Base-by-base conservation (phyloP, 2,797 vertebrate genomes). In the Gambusia yucatana region DNA sequence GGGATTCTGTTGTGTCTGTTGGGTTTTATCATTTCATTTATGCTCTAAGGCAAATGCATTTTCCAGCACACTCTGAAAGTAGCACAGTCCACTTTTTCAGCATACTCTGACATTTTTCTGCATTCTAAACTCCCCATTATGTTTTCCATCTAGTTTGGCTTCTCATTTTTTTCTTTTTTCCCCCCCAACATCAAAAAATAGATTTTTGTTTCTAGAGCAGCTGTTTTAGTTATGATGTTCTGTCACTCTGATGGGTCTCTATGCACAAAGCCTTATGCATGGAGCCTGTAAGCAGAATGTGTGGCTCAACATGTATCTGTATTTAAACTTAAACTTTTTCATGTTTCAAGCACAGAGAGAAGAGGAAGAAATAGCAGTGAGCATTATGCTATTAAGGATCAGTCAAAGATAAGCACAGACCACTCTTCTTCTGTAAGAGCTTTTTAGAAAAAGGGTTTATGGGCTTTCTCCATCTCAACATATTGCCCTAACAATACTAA, bases 281-380 rank as follows among this genome's bases (percentile, higher is more conserved):
- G 50, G 20, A 63, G 16, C 39, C 61, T 59, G 17, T 28, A 82
- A 81, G 69, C 46, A 74, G 28, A 81, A 77, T 81, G 16, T 78
- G 70, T 77, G 78, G 41, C 28, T 41, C 80, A 81, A 17, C 43
- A 43, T 67, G 33, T 11, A 25, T 4, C 20, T 41, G 3, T 67
- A 11, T 0, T 61, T 44, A 65, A 36, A 52, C 6, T 7, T 41
- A 48, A 36, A 75, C 50, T 22, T 43, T 80, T 78, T 74, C 14
- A 9, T 86, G 30, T 86, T 73, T 82, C 20, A 76, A 52, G 81
- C 70, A n/a, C 83, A 92, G 92, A 86, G 46, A 81, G 79, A 84
- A 86, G 78, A 86, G n/a, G 10, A 57, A 65, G 33, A 8, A 71
- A 33, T 33, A 55, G 57, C 22, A 59, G 48, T 39, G 70, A 70